Evolutionary conservation across 2,888 invertebrate species (phyloP), one percentile per base, ranked within the genome.

Genomic region (Schizotus pectinicornis): DNA sequence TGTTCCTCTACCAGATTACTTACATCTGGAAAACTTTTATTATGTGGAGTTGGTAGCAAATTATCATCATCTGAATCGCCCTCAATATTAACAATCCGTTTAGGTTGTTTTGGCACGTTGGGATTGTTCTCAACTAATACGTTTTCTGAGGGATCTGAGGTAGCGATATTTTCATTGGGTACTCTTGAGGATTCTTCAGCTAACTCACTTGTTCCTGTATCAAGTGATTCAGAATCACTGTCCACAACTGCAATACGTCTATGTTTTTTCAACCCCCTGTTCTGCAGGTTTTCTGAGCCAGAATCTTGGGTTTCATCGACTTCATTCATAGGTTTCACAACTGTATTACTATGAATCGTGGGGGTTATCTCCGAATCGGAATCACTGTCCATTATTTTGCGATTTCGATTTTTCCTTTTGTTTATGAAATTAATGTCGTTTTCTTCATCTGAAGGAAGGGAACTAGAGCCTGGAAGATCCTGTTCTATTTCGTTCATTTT

Each of bases 181-280:
- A 22, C 22, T 2, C 5, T 5, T 5, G 22, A 22, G 5, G 22
- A n/a, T n/a, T n/a, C 5, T 22, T 2, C 22, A 22, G 22, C 22
- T 22, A 5, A 3, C 3, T 22, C 22, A 22, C 22, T 5, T 3
- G 7, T 38, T 12, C 31, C 39, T 48, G 3, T 13, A 14, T 22
- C 32, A 9, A 33, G 9, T 31, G 31, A 32, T 35, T 66, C 62
- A 13, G 67, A 67, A 47, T 70, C 70, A 61, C 67, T 67, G 41
- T 67, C 67, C 46, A 64, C 22, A 47, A 58, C 45, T 11, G 46
- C 11, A 31, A 53, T 48, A 33, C 53, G 46, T 55, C 50, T 56
- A 37, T 38, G 34, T 34, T 8, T 57, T 55, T 31, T 54, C 51
- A 31, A 34, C 8, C 51, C 7, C 33, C 1, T 33, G 22, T 8